Evolutionary conservation across 1,140 invertebrate species (phyloP).

Genomic region (Drosophila parabipectinata): DNA sequence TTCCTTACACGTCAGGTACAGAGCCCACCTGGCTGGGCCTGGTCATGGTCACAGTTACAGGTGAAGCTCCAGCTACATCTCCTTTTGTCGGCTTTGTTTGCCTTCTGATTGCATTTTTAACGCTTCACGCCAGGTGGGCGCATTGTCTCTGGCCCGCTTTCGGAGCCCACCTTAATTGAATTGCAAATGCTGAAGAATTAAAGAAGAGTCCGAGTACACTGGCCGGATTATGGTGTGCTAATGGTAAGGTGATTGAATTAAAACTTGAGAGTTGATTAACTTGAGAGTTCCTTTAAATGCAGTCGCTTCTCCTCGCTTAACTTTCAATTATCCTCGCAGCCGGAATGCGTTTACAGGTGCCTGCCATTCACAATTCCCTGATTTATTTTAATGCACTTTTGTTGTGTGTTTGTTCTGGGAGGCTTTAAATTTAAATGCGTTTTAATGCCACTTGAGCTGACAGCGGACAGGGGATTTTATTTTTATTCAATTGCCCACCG

Average conservation of each 20-base stretch:
- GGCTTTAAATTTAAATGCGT: slow-evolving; percentile 59
- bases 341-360: too few relatives aligned
- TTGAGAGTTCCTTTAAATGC: slow-evolving; percentile 29
- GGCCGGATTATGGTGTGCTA: slow-evolving; percentile 30
- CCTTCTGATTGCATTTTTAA: slow-evolving; percentile 77
- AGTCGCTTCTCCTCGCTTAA: slow-evolving; percentile 23
- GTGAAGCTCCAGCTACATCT: slow-evolving; percentile 21
- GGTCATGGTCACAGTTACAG: slow-evolving; percentile 68
- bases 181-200: slow-evolving; percentile 54
- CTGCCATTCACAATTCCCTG: slow-evolving; percentile 14
- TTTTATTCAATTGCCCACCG: slow-evolving; percentile 44
- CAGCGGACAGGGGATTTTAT: slow-evolving; percentile 48
- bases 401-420: slow-evolving; percentile 16
- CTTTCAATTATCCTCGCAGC: slow-evolving; percentile 39
- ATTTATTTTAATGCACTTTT: slow-evolving; percentile 72
- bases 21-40: slow-evolving; percentile 13
- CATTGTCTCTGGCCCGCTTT: slow-evolving; percentile 8
- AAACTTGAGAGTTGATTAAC: slow-evolving; percentile 20
- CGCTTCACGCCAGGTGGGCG: slow-evolving; percentile 63
- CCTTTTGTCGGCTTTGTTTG: slow-evolving; percentile 63
- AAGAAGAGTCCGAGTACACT: slow-evolving; percentile 5
- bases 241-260: slow-evolving; percentile 35
- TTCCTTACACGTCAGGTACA: slow-evolving; percentile 25
- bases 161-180: slow-evolving; percentile 56
- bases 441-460: slow-evolving; percentile 73